phyloP scores from a whole-genome alignment of 2,797 vertebrate species.

The Octomys mimax region DNA sequence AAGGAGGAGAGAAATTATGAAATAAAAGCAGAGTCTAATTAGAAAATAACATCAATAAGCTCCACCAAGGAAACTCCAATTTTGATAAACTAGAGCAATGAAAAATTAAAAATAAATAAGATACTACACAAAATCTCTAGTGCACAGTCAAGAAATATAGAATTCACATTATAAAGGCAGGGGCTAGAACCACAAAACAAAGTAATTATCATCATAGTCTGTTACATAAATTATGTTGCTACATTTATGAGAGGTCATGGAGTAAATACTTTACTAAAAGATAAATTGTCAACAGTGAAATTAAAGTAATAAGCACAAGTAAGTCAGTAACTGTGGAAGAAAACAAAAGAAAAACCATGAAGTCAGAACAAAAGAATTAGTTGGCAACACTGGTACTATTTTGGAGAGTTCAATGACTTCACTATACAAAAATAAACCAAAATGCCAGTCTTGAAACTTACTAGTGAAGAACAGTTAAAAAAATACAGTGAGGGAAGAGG shows the following conservation, averaged over 20 bases:
- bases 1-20: neutral
- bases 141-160: neutral
- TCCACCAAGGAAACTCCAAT: neutral
- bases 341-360: slow-evolving; percentile 34
- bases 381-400: neutral
- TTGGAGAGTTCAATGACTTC: slow-evolving; percentile 31
- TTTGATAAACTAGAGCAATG: neutral
- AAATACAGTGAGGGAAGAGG: neutral
- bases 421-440: neutral
- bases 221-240: neutral
- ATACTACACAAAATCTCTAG: neutral
- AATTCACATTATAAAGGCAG: neutral
- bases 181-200: neutral
- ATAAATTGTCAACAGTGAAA: slow-evolving; percentile 13
- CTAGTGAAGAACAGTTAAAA: neutral
- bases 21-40: slow-evolving; percentile 30
- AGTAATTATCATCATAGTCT: neutral
- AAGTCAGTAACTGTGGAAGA: neutral
- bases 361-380: slow-evolving; percentile 29
- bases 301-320: slow-evolving; percentile 5
- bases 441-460: neutral
- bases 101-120: slow-evolving; percentile 36
- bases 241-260: slow-evolving; percentile 50
- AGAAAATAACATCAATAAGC: slow-evolving; percentile 29
- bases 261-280: slow-evolving; percentile 10